Conservation (phyloP, 2,797 vertebrate genomes). For the Limosa lapponica region DNA sequence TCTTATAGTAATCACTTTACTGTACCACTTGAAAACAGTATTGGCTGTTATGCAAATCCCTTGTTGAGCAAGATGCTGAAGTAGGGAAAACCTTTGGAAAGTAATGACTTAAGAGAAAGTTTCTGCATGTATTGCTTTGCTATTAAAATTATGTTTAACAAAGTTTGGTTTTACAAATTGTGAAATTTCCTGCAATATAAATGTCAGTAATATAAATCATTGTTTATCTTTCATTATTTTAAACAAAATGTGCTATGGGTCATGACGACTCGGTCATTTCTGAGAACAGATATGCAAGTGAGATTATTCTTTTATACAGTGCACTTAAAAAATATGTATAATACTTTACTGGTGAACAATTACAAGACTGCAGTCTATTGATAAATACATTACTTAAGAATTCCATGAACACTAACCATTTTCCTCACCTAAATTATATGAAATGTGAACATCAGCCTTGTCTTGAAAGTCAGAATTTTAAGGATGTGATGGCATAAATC, state of each 20-base stretch:
- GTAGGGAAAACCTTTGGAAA: background rate
- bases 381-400: background rate
- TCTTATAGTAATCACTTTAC: background rate
- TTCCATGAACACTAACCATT: background rate
- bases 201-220: background rate
- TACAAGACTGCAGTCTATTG: background rate
- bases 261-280: constrained; percentile 3
- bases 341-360: background rate
- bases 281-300: background rate
- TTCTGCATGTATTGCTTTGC: background rate
- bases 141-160: background rate
- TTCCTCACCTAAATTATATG: background rate
- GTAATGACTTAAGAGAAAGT: background rate
- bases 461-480: background rate
- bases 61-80: background rate
- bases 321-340: background rate
- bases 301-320: background rate
- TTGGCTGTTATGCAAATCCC: background rate
- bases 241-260: constrained; percentile 35
- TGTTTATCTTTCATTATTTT: constrained; percentile 14
- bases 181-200: constrained; percentile 11
- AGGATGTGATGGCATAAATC: background rate
- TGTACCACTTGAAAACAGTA: background rate
- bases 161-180: background rate
- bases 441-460: background rate